Evolutionary conservation across 2,888 invertebrate genomes (phyloP), one percentile per base, ranked within the genome.

Genomic region (Agriopis leucophaearia): DNA sequence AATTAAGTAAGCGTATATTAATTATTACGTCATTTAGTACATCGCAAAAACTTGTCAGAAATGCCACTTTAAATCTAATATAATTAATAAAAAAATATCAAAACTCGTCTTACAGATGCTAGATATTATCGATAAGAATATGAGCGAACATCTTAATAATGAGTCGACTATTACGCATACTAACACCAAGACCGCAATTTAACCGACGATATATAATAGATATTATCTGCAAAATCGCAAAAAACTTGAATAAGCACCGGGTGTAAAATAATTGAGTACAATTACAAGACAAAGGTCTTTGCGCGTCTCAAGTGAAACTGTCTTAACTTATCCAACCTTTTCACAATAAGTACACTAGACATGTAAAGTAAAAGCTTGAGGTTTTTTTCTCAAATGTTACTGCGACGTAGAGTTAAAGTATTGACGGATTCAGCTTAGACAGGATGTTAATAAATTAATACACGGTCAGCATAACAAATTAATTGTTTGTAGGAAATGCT

Each of bases 221-320:
- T 75, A 75, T 68, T 73, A 77, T 75, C 74, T 59, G 48, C 59
- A 12, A 63, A 8, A 27, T 47, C n/a, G 64, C 63, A 77, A 80
- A 80, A 79, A 79, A 69, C 54, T 56, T 69, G 71, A 75, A 58
- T 61, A 78, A 72, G 71, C 64, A 77, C 65, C 83, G 79, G 78
- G 85, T 85, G 85, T 79, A 79, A 83, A 81, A 81, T 83, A 81
- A 80, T 80, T 76, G 75, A 66, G 62, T 42, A 61, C 72, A 76
- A 76, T 81, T 84, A 75, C 15, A 6, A 9, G 1, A 9, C 8
- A 75, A 38, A 69, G 64, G 64, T 60, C 68, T 68, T 64, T 68
- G 50, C 40, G 40, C 36, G 51, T 56, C 27, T n/a, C 16, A 36
- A n/a, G 27, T 50, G 51, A 15, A 60, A 54, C 58, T 42, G 48